Evolutionary conservation across 2,113 vertebrate species (phyloP).

Genomic region (Oophaga pumilio): DNA sequence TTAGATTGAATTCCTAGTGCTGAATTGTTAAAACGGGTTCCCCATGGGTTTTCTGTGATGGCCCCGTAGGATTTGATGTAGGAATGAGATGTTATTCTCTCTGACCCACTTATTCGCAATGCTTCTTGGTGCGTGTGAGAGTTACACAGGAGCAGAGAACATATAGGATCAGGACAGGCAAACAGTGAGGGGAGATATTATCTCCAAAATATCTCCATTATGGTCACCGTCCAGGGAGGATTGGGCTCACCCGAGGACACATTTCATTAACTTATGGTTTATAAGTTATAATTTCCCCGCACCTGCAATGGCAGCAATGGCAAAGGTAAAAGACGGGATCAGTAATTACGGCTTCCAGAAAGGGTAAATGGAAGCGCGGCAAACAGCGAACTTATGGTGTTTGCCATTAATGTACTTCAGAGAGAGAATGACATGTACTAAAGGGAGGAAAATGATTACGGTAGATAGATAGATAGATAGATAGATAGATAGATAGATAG

Average conservation of each 20-base stretch:
- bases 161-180: slow-evolving; percentile 1
- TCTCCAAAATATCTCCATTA: not conserved
- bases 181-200: not conserved
- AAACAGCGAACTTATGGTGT: no score
- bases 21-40: slow-evolving; percentile 57
- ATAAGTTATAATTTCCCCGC: not conserved
- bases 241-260: no score
- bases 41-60: slow-evolving; percentile 52
- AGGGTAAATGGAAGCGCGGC: no score
- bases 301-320: not conserved
- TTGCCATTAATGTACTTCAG: no score
- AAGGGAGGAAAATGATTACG: no score
- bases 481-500: no score
- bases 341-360: not conserved
- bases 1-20: slow-evolving; percentile 59
- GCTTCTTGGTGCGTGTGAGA: slow-evolving; percentile 41
- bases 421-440: no score
- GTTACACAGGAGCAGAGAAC: not conserved
- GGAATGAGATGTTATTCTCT: slow-evolving; percentile 58
- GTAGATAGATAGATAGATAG: no score
- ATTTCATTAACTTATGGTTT: not conserved
- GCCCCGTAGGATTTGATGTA: slow-evolving; percentile 57
- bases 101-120: slow-evolving; percentile 55
- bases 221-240: not conserved
- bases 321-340: not conserved